These are phyloP conservation scores for Craterocephalus amniculus DNA, from an alignment of 2,797 vertebrate species.

Conservation along the genomic window DNA sequence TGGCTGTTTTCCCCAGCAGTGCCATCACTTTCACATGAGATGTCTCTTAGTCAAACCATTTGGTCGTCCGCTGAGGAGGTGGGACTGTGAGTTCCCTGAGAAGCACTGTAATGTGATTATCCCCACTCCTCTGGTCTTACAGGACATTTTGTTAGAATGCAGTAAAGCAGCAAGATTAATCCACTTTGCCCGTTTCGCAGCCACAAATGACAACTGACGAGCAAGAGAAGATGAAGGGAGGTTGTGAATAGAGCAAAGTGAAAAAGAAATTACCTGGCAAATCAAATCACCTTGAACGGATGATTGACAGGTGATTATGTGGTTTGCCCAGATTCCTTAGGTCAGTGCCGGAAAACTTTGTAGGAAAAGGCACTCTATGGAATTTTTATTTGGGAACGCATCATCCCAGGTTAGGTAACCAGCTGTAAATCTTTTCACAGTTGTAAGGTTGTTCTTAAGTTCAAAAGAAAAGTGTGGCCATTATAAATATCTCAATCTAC, in stretches of 20 bases:
- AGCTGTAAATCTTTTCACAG: no score
- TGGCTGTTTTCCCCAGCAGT: slow-evolving; percentile 14
- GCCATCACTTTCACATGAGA: slow-evolving; percentile 52
- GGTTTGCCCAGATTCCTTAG: slow-evolving; percentile 9
- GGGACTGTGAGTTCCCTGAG: slow-evolving; percentile 45
- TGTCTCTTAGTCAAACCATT: slow-evolving; percentile 26
- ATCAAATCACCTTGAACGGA: slow-evolving; percentile 14
- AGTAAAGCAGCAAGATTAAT: slow-evolving; percentile 46
- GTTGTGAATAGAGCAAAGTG: neutral
- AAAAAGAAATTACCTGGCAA: slow-evolving; percentile 3
- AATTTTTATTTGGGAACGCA: slow-evolving; percentile 21
- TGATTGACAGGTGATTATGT: slow-evolving; percentile 10
- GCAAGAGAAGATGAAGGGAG: neutral
- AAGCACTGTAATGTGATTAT: slow-evolving; percentile 67
- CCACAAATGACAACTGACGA: slow-evolving; percentile 26
- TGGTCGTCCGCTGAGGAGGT: slow-evolving; percentile 31
- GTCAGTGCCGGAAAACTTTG: slow-evolving; percentile 1
- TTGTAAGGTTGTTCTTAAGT: neutral
- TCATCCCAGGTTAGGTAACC: neutral
- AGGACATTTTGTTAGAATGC: slow-evolving; percentile 55
- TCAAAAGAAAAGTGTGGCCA: slow-evolving; percentile 51
- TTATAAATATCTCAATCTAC: slow-evolving; percentile 61
- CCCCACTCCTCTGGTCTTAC: slow-evolving; percentile 35
- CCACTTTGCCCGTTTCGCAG: slow-evolving; percentile 41
- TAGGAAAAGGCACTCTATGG: slow-evolving; percentile 1